These are phyloP conservation scores for Tiliqua scincoides DNA, from an alignment of 2,113 vertebrate genomes.

Conservation along the genomic window DNA sequence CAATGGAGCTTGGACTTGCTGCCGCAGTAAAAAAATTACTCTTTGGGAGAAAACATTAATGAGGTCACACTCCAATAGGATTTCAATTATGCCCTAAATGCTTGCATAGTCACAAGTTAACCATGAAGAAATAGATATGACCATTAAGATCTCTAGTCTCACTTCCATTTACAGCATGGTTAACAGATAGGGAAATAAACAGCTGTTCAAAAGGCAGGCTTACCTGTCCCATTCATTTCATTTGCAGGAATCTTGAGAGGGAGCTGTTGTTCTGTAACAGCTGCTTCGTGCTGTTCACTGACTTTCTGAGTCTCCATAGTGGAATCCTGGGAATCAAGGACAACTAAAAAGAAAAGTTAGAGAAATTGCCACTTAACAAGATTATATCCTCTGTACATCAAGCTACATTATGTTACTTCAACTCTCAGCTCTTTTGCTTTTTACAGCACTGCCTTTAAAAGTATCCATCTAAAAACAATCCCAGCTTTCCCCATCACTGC, in stretches of 20 bases:
- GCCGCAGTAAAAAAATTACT: background rate
- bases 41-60: background rate
- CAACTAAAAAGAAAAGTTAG: slow-evolving; percentile 70
- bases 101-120: background rate
- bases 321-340: slow-evolving; percentile 89
- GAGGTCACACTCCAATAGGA: background rate
- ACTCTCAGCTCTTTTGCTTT: background rate
- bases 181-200: background rate
- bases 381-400: background rate
- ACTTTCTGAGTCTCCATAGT: slow-evolving; percentile 59
- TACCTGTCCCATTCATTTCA: slow-evolving; percentile 75
- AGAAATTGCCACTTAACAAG: background rate
- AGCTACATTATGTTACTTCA: too few species aligned
- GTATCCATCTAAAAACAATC: background rate
- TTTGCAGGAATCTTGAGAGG: slow-evolving; percentile 48
- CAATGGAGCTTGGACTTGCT: too few species aligned
- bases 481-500: background rate
- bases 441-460: background rate
- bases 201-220: slow-evolving; percentile 11
- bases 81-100: background rate
- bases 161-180: background rate
- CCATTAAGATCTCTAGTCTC: background rate
- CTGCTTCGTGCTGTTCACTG: slow-evolving; percentile 38
- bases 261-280: slow-evolving; percentile 26
- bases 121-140: background rate